These are phyloP conservation scores for Megalops cyprinoides DNA, from an alignment of 2,797 vertebrate species.

Conservation along the genomic window DNA sequence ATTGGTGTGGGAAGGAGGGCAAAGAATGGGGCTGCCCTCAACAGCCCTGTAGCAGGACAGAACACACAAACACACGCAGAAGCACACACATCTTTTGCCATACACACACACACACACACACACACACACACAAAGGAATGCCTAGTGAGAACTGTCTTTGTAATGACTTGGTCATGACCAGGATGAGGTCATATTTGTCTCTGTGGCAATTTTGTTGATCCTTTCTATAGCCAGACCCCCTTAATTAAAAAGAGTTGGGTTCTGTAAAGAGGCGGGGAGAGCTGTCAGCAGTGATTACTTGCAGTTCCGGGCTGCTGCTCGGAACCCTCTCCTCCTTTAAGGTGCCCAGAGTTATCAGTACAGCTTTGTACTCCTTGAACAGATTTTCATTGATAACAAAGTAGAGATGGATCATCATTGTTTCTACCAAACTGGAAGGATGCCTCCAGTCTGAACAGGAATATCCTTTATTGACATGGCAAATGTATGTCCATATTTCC, in stretches of 20 bases:
- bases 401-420: not conserved
- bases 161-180: not conserved
- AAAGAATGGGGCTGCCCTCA: not conserved
- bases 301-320: not conserved
- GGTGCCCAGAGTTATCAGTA: not conserved
- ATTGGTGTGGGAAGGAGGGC: constrained; percentile 1
- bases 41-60: not conserved
- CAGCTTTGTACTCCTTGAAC: not conserved
- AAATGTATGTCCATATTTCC: too few relatives aligned
- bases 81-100: not conserved
- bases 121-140: not conserved
- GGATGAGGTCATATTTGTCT: not conserved
- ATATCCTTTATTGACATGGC: not conserved
- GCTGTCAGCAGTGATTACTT: not conserved
- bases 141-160: not conserved
- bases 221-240: not conserved
- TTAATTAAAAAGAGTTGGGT: constrained; percentile 3
- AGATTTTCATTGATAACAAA: not conserved
- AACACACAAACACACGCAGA: not conserved
- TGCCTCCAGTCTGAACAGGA: not conserved
- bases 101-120: not conserved
- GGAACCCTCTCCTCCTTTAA: not conserved
- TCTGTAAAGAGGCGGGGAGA: not conserved
- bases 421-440: not conserved
- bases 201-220: not conserved